Base-by-base conservation (phyloP, 2,113 vertebrate species). In the Microtus richardsoni region DNA sequence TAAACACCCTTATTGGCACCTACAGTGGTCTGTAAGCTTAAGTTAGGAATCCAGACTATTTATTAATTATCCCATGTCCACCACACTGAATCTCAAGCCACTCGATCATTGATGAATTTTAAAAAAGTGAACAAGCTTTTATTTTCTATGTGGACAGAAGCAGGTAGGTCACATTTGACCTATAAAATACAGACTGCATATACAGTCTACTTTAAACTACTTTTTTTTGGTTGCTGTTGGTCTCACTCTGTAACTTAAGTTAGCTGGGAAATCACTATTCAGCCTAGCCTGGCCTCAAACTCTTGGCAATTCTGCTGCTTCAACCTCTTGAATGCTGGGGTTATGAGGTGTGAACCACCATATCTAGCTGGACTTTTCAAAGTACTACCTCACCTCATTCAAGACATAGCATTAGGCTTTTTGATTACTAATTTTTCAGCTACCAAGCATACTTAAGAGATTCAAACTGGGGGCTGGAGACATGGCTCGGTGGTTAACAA, bases 351-450 rank as follows among this genome's bases (percentile, higher is more conserved):
- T 83, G 28, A 47, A 41, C 41, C 60, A 47, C 21, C 41, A 68
- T 11, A 84, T 33, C 13, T 16, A 64, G 39, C 16, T 30, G 80
- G 26, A 64, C n/a, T 30, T 33, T 49, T 49, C 62, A 47, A 66
- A 64, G 60, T 30, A 36, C 62, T 33, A 86, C 16, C 83, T 86
- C 41, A 49, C 41, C 19, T 86, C 83, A 86, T 33, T 49, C 41
- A 86, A 64, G 41, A 49, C 41, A 21, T 21, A 94, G 39, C 74
- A 36, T 2, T 70, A 64, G 1, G 9, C 3, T 74, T 92, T 94
- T n/a, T 93, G 14, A 84, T n/a, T 78, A 86, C 21, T 82, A 60
- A 66, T 94, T 93, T 80, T 88, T 78, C 64, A 85, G 60, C 58
- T 92, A 88, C 82, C 30, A 77, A 58, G 39, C 39, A 22, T 39